These are phyloP conservation scores for Ceuthmochares aereus DNA, from an alignment of 2,113 vertebrate genomes.

Conservation along the genomic window DNA sequence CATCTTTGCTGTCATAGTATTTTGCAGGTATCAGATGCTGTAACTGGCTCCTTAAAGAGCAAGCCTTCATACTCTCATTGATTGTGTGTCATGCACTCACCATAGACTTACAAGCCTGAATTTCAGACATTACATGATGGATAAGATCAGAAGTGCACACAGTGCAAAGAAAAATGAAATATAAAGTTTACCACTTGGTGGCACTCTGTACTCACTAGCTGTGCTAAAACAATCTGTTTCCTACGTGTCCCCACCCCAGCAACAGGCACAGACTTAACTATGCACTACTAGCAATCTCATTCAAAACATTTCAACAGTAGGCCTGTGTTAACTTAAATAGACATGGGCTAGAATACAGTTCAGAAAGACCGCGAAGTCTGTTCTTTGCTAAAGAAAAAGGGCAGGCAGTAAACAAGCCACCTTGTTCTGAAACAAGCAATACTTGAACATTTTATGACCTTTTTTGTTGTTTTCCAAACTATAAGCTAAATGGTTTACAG, in stretches of 20 bases:
- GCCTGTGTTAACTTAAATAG: not conserved
- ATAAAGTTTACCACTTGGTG: slow-evolving; percentile 2
- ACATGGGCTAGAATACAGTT: not conserved
- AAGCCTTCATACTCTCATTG: not conserved
- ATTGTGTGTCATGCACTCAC: not conserved
- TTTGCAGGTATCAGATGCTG: not conserved
- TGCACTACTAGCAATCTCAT: not conserved
- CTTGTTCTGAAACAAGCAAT: not conserved
- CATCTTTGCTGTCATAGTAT: not conserved
- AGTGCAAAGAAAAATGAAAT: not conserved
- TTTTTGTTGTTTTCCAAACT: not conserved
- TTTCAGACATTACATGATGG: not conserved
- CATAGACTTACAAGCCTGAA: not conserved
- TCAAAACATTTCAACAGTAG: not conserved
- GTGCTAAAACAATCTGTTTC: not conserved
- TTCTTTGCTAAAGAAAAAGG: not conserved
- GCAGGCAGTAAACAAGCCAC: not conserved
- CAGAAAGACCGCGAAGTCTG: not conserved
- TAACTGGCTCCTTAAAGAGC: not conserved
- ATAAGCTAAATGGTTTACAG: not conserved
- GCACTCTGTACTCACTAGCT: not conserved
- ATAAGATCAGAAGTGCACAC: not conserved
- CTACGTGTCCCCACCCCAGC: accelerated
- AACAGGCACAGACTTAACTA: not conserved
- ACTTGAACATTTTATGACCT: not conserved